phyloP scores from a whole-genome alignment of 2,888 invertebrate species.

The Lepidochrysops patricia region DNA sequence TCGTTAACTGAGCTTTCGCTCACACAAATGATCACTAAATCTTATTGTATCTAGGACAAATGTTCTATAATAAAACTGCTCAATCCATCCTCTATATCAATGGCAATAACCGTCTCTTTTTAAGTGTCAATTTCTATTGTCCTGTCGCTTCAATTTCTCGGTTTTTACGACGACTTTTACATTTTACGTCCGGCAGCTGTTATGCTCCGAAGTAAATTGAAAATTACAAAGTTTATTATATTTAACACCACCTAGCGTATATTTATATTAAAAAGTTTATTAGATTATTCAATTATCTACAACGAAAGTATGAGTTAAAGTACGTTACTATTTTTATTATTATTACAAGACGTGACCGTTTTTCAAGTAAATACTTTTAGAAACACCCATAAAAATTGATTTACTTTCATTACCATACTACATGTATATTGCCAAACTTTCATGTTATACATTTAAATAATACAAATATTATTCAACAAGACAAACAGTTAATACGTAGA shows the following conservation, averaged over 20 bases:
- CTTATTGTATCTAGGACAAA: too few relatives aligned
- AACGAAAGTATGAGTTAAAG: too few relatives aligned
- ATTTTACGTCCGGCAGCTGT: background rate
- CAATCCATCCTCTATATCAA: background rate
- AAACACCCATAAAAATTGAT: too few relatives aligned
- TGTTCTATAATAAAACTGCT: too few relatives aligned
- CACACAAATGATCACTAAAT: too few relatives aligned
- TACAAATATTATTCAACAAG: too few relatives aligned
- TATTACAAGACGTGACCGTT: too few relatives aligned
- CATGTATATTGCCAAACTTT: too few relatives aligned
- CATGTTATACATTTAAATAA: too few relatives aligned
- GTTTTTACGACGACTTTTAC: constrained; percentile 2
- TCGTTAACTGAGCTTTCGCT: too few relatives aligned
- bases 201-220: background rate
- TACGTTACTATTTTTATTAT: too few relatives aligned
- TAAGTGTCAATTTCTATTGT: constrained; percentile 21
- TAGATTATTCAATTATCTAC: background rate
- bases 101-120: constrained; percentile 3
- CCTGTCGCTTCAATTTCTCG: constrained; percentile 15
- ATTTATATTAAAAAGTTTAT: background rate
- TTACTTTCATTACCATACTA: background rate
- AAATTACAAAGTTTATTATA: constrained; percentile 3
- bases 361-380: too few relatives aligned
- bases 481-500: background rate
- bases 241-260: background rate